Base-by-base conservation (phyloP, 2,797 vertebrate genomes). In the Aotus griseimembra region DNA sequence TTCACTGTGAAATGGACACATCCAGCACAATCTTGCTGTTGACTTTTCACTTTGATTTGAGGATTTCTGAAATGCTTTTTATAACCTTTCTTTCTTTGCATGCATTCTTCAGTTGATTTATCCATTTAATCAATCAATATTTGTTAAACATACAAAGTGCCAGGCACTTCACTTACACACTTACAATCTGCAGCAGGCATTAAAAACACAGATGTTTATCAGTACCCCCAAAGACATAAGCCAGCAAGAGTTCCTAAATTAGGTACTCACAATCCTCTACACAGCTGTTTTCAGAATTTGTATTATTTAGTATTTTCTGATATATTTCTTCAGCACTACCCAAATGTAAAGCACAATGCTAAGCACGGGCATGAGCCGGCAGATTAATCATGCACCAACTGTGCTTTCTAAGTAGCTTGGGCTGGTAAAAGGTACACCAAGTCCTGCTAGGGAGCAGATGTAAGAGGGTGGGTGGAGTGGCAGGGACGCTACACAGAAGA, bases 241-340 rank as follows among this genome's bases (percentile, higher is more conserved):
- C 80, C 58, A 52, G 30, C 17, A 28, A 93, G 39, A 64, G 17
- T 58, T 77, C 36, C 80, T 94, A 87, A 94, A 80, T 90, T 67
- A 67, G 75, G 50, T 26, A 46, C 0, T 20, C 61, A 58, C 15
- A 76, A 36, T 88, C 50, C 22, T n/a, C 64, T 33, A 28, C 11
- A 79, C 4, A 55, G 64, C 28, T 44, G 8, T 79, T 94, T 89
- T 88, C 85, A 88, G 72, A 67, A 82, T 96, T 96, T 91, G 48
- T 79, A 81, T 97, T 75, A 85, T 77, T 97, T 84, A 76, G 92
- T 72, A n/a, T 89, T 95, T 93, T 87, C 36, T 12, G 36, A 80
- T 75, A 84, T 92, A 36, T 86, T 61, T 94, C 41, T 83, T 76
- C 55, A 96, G 64, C 46, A 20, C 61, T 50, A 80, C 48, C 75